Conservation (phyloP, 2,888 invertebrate species). For the Caenorhabditis imperialis region DNA sequence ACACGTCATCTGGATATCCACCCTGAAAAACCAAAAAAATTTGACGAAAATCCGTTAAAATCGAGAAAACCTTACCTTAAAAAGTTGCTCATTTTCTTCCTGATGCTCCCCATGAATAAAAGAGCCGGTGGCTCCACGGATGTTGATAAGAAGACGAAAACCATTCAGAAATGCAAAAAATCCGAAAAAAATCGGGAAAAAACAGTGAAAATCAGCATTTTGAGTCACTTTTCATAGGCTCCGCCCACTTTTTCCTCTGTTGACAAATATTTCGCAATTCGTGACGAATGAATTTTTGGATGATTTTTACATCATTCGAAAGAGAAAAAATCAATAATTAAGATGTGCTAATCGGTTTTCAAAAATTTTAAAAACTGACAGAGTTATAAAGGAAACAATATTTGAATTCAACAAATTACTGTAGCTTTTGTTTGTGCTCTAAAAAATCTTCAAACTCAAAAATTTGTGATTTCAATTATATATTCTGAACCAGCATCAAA, state of each 20-base stretch:
- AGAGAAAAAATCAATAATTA: no score
- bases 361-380: background rate
- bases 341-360: no score
- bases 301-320: no score
- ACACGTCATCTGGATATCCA: constrained; percentile 99
- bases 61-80: constrained; percentile 81
- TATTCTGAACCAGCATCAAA: no score
- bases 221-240: no score
- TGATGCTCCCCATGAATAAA: constrained; percentile 97
- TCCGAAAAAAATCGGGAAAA: no score
- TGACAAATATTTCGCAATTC: constrained; percentile 6
- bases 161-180: no score
- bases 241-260: background rate
- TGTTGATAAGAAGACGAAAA: constrained; percentile 65
- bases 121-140: constrained; percentile 89
- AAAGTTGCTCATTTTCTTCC: constrained; percentile 96
- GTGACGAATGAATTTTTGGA: no score
- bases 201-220: no score
- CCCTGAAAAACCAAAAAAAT: constrained; percentile 5
- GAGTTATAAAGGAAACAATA: background rate
- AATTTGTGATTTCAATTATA: background rate
- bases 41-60: background rate
- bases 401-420: no score
- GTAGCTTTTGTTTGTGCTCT: background rate
- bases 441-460: background rate